Base-by-base conservation (phyloP, 2,797 vertebrate species). In the Argya squamiceps region DNA sequence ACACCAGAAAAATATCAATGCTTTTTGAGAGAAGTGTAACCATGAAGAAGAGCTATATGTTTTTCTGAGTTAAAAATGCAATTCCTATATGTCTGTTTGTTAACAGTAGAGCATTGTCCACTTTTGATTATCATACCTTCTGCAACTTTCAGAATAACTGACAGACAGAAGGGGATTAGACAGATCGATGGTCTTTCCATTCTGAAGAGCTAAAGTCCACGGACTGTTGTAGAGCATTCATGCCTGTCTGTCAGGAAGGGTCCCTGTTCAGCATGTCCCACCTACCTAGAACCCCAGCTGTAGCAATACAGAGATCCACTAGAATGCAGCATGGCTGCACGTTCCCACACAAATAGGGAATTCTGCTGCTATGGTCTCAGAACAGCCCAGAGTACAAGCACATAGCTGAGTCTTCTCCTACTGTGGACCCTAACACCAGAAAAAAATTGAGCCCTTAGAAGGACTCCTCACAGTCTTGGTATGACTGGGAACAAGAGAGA, bases 111-210 rank as follows among this genome's bases (percentile, higher is more conserved):
- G 7, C 19, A 46, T 30, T 52, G 17, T 7, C 3, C 21, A 50
- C 26, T 62, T 64, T 47, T 65, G 32, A 30, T 50, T 65, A 60
- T 53, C 43, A 27, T 8, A 24, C 10, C 17, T 52, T 59, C 24
- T 47, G 9, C 41, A 65, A 52, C 37, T 55, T 88, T 39, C 27
- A 79, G 46, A 90, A 65, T 22, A 88, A 50, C 22, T 68, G 58
- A 19, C 21, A 56, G 27, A 11, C 39, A 55, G 24, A 27, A 65
- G 7, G 5, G 2, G 3, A 0, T 62, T 32, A 29, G 17, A 23
- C 26, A 73, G 4, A 26, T 34, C 0, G 1, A 11, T 8, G 2
- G 4, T 37, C 29, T 37, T 68, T 68, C 47, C 3, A 8, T 58
- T 43, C 46, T 53, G 34, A 68, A 34, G 13, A 73, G 16, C 30